Base-by-base conservation (phyloP, 2,888 invertebrate genomes). In the Heteromyza rotundicornis region DNA sequence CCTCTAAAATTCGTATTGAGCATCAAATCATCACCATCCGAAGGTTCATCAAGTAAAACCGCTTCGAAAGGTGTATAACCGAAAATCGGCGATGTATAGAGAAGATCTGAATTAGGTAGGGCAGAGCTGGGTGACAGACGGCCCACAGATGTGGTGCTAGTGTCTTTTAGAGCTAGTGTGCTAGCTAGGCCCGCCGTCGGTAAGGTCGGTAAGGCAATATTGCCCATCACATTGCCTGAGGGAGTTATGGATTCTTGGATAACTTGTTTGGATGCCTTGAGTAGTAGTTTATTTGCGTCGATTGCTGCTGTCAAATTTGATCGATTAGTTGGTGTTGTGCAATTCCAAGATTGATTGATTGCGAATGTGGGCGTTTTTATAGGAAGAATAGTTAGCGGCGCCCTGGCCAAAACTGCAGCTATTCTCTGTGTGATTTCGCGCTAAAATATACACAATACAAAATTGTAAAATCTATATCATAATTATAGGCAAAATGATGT, bases 371-470 rank as follows among this genome's bases (percentile, higher is more conserved):
- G 89, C 12, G 88, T 86, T 83, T 89, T 89, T 62, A 87, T 86
- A 1, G 88, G 87, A 69, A 87, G 86, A 64, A 91, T 86, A 65
- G 88, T 87, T 1, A 94, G 83, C 0, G 96, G 96, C 0, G 92
- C 92, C 68, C 89, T 87, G 23, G 87, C 86, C 47, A 94, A 82
- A 1, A 92, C 90, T 53, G 87, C 86, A 64, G 89, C 85, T 12
- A 95, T 90, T 83, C 91, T 90, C 57, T 87, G 86, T 24, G 87
- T 86, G 53, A 96, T 90, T 80, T 90, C 90, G 59, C 89, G 88
- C 88, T 92, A 49, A 57, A 50, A 35, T n/a, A n/a, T n/a, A n/a
- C n/a, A n/a, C n/a, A n/a, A n/a, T n/a, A n/a, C n/a, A n/a, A 19
- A 59, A 40, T 59, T 23, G 17, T 23, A 5, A 16, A 55, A 54